Evolutionary conservation across 2,888 invertebrate genomes (phyloP).

Genomic region (Alviniconcha strummeri): DNA sequence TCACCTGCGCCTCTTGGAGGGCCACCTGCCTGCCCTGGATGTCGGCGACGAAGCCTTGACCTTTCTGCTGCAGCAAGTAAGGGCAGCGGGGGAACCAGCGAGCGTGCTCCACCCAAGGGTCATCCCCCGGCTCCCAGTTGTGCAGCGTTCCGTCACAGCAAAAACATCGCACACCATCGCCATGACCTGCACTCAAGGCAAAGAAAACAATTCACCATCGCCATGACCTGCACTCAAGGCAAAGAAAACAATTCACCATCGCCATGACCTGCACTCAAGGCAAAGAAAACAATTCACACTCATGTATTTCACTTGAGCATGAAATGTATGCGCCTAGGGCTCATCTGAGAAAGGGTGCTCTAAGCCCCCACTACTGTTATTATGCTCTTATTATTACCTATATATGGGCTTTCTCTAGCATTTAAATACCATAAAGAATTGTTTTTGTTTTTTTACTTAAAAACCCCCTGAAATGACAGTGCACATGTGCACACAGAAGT

Average conservation of each 20-base stretch:
- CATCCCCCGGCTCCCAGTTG: slow-evolving; percentile 92
- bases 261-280: slow-evolving; percentile 45
- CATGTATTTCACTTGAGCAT: background rate
- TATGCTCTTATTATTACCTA: no score
- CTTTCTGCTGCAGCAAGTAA: slow-evolving; percentile 87
- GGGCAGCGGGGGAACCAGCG: slow-evolving; percentile 92
- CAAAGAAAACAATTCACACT: background rate
- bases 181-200: slow-evolving; percentile 44
- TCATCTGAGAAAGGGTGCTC: background rate
- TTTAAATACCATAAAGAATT: no score
- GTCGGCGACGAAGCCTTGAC: slow-evolving; percentile 76
- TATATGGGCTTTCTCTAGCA: no score
- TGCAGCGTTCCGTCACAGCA: slow-evolving; percentile 94
- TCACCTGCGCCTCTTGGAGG: no score
- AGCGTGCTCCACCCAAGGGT: slow-evolving; percentile 96
- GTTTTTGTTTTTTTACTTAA: no score
- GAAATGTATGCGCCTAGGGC: background rate
- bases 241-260: slow-evolving; percentile 72
- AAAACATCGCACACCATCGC: slow-evolving; percentile 85
- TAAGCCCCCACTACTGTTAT: background rate
- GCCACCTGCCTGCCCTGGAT: slow-evolving; percentile 5
- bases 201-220: slow-evolving; percentile 72
- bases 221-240: slow-evolving; percentile 45
- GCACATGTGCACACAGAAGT: no score
- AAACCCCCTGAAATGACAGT: no score